Evolutionary conservation across 2,797 vertebrate genomes (phyloP).

Genomic region (Cirrhinus mrigala): DNA sequence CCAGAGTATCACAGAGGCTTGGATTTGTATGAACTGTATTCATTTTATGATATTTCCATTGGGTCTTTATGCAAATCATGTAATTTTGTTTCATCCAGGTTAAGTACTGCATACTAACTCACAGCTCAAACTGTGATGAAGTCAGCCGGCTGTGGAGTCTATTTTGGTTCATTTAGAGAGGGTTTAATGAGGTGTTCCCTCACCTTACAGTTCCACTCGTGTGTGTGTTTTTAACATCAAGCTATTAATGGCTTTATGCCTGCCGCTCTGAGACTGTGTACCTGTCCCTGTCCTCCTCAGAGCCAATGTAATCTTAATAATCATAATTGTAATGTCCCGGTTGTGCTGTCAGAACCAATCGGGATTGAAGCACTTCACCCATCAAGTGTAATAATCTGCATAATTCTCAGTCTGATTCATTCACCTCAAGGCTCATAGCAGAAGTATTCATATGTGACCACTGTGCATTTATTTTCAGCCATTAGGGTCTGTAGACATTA

Average conservation of each 20-base stretch:
- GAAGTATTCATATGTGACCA: conserved; percentile 60
- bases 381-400: conserved; percentile 67
- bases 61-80: conserved; percentile 1
- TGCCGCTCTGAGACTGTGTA: conserved; percentile 21
- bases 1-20: not conserved
- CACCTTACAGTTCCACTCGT: conserved; percentile 16
- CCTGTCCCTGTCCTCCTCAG: not conserved
- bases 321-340: conserved; percentile 56
- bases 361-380: conserved; percentile 63
- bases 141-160: not conserved
- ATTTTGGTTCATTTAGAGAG: conserved; percentile 19
- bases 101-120: conserved; percentile 19
- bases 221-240: conserved; percentile 18
- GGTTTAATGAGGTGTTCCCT: conserved; percentile 40
- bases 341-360: conserved; percentile 61
- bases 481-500: conserved; percentile 62
- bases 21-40: not conserved
- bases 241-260: conserved; percentile 42
- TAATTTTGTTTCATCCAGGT: conserved; percentile 8
- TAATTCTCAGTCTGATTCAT: conserved; percentile 61
- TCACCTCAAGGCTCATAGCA: conserved; percentile 65
- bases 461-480: conserved; percentile 68
- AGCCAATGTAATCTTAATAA: conserved; percentile 44
- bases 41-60: not conserved
- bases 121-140: conserved; percentile 16